These are phyloP conservation scores for Pollenia angustigena DNA, from an alignment of 2,888 invertebrate species.

Conservation along the genomic window DNA sequence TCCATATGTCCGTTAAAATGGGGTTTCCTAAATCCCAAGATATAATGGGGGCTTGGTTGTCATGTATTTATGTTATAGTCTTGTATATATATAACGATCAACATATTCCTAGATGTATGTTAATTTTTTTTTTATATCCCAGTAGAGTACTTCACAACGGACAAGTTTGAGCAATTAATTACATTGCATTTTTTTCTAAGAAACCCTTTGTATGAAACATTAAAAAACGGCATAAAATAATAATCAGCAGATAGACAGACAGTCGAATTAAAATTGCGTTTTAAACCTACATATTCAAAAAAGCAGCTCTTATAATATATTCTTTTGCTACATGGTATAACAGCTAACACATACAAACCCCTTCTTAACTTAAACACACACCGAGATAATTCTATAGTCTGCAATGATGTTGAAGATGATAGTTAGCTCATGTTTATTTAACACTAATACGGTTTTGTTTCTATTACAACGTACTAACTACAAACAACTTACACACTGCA, in stretches of 20 bases:
- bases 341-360: not conserved
- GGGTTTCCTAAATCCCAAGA: too few relatives aligned
- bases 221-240: not conserved
- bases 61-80: too few relatives aligned
- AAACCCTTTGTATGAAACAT: not conserved
- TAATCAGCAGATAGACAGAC: conserved; percentile 7
- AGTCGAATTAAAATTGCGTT: conserved; percentile 5
- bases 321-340: not conserved
- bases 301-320: not conserved
- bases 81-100: too few relatives aligned
- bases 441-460: conserved; percentile 41
- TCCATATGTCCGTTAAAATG: too few relatives aligned
- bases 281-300: not conserved
- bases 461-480: not conserved
- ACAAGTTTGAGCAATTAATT: not conserved
- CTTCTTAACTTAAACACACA: too few relatives aligned
- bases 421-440: conserved; percentile 46
- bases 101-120: too few relatives aligned
- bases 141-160: too few relatives aligned
- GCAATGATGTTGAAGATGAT: conserved; percentile 35
- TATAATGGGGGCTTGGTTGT: too few relatives aligned
- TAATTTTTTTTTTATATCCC: too few relatives aligned
- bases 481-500: not conserved
- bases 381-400: not conserved
- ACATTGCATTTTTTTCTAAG: too few relatives aligned